Evolutionary conservation across 2,113 vertebrate species (phyloP), one percentile per base, ranked within the genome.

Genomic region (Ochotona curzoniae): DNA sequence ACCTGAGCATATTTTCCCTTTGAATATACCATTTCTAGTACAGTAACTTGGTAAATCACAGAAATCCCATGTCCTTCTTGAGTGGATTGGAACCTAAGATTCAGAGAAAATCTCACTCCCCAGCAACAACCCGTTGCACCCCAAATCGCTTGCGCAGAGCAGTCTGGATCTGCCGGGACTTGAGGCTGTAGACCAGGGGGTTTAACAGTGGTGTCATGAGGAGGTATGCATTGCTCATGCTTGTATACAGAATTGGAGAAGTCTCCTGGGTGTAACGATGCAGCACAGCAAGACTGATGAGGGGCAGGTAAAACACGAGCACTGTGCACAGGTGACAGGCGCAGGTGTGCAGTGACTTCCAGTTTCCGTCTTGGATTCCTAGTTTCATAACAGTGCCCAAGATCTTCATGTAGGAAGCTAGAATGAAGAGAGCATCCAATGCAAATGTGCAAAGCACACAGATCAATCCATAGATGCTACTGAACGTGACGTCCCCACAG

Each of bases 361-460:
- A 94, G 57, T 85, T 96, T 51, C 89, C 64, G 10, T 94, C 94
- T 49, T 74, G 89, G 44, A 74, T 73, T 6, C 75, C 94, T 73
- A 95, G 9, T 14, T 92, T 94, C 74, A 96, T 64, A 11, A 97
- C 28, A 2, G 94, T 88, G 28, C 66, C 76, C 47, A 97, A 49
- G 61, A 97, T 97, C 76, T 95, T 95, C 38, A 93, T 6, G 54
- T 97, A 97, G 3, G 97, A 97, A 18, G 57, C 73, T 2, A 97
- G 30, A 10, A 96, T 97, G 67, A 97, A 97, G 73, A 95, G 11
- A 0, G 49, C 93, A 28, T 97, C 96, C 47, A 96, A 57, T 12
- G 79, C 96, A 83, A 97, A 97, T 2, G 97, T 97, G 63, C 95
- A 94, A 4, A 97, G 69, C 1, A 96, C 95, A 44, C 96, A 96